Conservation (phyloP, 2,113 vertebrate species). For the Eulemur macaco region DNA sequence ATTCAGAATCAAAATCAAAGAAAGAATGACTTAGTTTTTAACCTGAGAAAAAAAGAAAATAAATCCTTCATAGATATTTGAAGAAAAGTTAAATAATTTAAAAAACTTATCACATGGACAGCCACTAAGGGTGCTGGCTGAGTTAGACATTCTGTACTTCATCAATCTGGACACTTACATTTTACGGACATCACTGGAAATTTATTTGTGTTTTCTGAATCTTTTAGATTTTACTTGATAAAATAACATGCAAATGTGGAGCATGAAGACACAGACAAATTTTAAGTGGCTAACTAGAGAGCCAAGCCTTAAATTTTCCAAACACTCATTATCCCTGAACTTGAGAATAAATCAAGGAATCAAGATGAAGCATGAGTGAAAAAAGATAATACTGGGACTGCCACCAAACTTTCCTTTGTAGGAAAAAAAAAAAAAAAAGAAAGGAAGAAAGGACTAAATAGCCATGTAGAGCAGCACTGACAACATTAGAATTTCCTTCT, state of each 20-base stretch:
- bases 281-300: conserved; percentile 55
- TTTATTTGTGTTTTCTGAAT: not conserved
- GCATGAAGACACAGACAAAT: conserved; percentile 19
- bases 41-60: not conserved
- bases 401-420: conserved; percentile 42
- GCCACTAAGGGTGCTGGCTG: not conserved
- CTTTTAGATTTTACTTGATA: conserved; percentile 24
- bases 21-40: not conserved
- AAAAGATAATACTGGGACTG: conserved; percentile 30
- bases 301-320: conserved; percentile 1
- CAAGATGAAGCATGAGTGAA: conserved; percentile 31
- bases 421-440: not conserved
- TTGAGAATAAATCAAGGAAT: conserved; percentile 52
- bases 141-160: not conserved
- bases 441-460: not conserved
- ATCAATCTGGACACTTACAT: not conserved
- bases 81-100: not conserved
- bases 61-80: not conserved
- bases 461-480: not conserved
- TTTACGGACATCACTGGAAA: not conserved
- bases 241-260: conserved; percentile 6
- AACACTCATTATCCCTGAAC: conserved; percentile 38
- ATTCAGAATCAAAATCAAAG: not conserved
- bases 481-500: conserved; percentile 47
- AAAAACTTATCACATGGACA: not conserved